These are phyloP conservation scores for Halcyon chelicuti DNA, from an alignment of 2,797 vertebrate species.

Conservation along the genomic window DNA sequence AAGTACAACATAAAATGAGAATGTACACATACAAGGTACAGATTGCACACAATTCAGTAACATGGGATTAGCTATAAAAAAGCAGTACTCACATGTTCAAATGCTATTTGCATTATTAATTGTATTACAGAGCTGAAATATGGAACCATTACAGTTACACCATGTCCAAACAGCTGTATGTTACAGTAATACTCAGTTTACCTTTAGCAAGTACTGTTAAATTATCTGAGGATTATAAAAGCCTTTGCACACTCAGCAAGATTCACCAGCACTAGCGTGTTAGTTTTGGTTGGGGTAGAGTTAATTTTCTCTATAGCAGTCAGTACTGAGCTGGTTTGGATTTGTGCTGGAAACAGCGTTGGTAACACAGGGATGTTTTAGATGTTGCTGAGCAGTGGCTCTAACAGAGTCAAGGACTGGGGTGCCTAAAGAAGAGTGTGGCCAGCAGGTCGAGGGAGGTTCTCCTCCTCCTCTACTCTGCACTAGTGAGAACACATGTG, in stretches of 20 bases:
- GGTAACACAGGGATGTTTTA: no score
- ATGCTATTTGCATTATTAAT: background rate
- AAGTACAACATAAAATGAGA: background rate
- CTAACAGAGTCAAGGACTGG: no score
- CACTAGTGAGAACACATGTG: no score
- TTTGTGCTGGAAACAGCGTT: no score
- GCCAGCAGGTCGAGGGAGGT: no score
- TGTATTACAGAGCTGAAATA: background rate
- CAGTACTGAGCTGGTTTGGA: no score
- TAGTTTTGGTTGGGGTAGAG: background rate
- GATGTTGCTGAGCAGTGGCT: no score
- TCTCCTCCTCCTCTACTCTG: no score
- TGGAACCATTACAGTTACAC: background rate
- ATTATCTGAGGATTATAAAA: background rate
- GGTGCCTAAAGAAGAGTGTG: no score
- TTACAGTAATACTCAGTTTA: background rate
- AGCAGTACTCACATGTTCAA: background rate
- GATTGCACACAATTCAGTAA: background rate
- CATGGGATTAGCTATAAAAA: background rate
- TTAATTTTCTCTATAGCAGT: no score
- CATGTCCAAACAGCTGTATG: background rate
- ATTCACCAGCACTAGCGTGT: background rate
- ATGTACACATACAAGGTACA: background rate
- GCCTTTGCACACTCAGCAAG: background rate
- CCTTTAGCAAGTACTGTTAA: background rate